phyloP scores from a whole-genome alignment of 2,113 vertebrate genomes.

The Rhineura floridana region DNA sequence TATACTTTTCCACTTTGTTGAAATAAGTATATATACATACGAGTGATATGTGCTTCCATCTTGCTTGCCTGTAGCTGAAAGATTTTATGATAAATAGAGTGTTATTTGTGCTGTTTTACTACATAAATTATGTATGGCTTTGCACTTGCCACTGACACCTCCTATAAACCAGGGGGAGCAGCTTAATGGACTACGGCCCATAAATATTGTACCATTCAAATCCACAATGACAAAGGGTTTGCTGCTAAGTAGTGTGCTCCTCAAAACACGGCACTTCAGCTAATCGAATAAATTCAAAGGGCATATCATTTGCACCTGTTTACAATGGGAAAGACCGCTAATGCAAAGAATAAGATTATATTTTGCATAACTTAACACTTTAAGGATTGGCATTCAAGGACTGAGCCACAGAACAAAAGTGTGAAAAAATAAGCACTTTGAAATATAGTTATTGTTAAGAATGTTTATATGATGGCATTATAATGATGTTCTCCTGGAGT shows the following conservation, averaged over 20 bases:
- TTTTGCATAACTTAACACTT: conserved; percentile 49
- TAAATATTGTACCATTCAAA: conserved; percentile 25
- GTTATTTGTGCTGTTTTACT: conserved; percentile 22
- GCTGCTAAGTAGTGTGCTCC: conserved; percentile 38
- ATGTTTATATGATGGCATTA: conserved; percentile 52
- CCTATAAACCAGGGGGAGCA: conserved; percentile 13
- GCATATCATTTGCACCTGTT: conserved; percentile 32
- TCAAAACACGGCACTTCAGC: conserved; percentile 17
- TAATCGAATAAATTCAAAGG: conserved; percentile 53
- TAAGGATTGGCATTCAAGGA: conserved; percentile 5
- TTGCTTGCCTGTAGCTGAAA: conserved; percentile 16
- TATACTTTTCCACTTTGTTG: neutral
- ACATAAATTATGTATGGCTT: neutral
- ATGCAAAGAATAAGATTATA: conserved; percentile 27
- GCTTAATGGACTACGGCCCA: neutral
- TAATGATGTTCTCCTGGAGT: conserved; percentile 51
- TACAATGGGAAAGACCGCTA: conserved; percentile 11
- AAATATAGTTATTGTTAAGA: conserved; percentile 42
- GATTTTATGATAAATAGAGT: conserved; percentile 25
- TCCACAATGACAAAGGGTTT: conserved; percentile 32
- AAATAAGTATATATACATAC: neutral
- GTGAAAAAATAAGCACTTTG: conserved; percentile 48
- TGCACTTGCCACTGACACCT: conserved; percentile 18
- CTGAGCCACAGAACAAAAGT: neutral
- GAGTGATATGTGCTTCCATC: neutral